phyloP scores from a whole-genome alignment of 2,113 vertebrate genomes.

The Embiotoca jacksoni region DNA sequence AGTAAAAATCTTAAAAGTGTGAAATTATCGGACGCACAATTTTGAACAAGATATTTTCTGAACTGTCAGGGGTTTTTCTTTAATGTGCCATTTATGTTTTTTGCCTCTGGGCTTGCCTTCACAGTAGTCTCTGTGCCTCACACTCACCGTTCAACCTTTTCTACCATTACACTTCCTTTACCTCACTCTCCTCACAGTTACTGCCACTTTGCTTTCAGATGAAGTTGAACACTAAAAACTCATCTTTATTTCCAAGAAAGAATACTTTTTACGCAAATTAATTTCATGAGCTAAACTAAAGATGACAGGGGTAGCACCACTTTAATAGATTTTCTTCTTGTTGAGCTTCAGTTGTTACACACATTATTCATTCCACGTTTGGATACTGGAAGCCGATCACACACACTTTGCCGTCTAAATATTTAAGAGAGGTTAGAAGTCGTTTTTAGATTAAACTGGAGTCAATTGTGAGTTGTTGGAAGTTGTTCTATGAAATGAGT shows the following conservation, averaged over 20 bases:
- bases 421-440: slow-evolving; percentile 16
- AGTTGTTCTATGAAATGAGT: slow-evolving; percentile 13
- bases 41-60: neutral
- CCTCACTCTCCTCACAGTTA: neutral
- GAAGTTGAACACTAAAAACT: slow-evolving; percentile 21
- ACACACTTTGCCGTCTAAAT: slow-evolving; percentile 8
- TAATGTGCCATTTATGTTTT: neutral
- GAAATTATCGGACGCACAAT: neutral
- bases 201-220: slow-evolving; percentile 9
- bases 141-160: neutral
- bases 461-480: slow-evolving; percentile 14
- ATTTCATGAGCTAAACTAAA: slow-evolving; percentile 23
- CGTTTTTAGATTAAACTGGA: slow-evolving; percentile 3
- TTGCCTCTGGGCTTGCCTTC: neutral
- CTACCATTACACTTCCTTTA: neutral
- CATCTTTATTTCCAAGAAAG: slow-evolving; percentile 15
- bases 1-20: neutral
- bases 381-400: neutral
- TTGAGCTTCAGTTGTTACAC: slow-evolving; percentile 40
- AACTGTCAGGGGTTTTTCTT: neutral
- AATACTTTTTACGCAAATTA: slow-evolving; percentile 21
- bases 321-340: slow-evolving; percentile 16
- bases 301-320: neutral
- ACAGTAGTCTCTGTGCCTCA: neutral
- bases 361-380: slow-evolving; percentile 39